Conservation (phyloP, 1,140 invertebrate species). For the Cydia pomonella region DNA sequence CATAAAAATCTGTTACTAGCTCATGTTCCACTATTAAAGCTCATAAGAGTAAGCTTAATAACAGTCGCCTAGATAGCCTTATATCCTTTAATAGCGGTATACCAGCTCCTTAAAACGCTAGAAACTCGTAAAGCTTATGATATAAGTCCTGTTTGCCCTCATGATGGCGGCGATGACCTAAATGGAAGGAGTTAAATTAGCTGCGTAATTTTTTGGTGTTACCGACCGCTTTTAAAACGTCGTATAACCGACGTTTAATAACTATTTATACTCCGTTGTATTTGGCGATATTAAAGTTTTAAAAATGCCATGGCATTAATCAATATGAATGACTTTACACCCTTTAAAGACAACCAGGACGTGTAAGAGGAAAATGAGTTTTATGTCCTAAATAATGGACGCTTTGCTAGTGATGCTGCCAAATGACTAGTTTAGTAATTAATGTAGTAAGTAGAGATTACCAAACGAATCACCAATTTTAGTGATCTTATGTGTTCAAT, state of each 20-base stretch:
- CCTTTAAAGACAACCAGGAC: too few relatives aligned
- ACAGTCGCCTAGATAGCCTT: not conserved
- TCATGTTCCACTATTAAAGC: not conserved
- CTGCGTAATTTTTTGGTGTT: slow-evolving; percentile 4
- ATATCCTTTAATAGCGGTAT: slow-evolving; percentile 13
- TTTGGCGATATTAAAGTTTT: not conserved
- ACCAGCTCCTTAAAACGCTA: not conserved
- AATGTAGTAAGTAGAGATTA: too few relatives aligned
- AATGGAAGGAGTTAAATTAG: slow-evolving; percentile 4
- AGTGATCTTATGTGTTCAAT: too few relatives aligned
- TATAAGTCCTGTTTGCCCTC: slow-evolving; percentile 10
- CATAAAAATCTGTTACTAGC: too few relatives aligned
- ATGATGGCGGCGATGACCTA: slow-evolving; percentile 18
- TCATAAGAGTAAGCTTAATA: not conserved
- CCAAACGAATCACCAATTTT: too few relatives aligned
- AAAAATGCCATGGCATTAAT: not conserved
- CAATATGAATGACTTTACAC: not conserved
- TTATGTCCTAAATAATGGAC: too few relatives aligned
- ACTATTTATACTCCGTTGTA: not conserved
- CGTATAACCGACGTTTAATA: not conserved
- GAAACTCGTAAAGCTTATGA: slow-evolving; percentile 5
- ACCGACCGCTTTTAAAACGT: not conserved
- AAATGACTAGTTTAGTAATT: too few relatives aligned
- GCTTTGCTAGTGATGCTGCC: too few relatives aligned
- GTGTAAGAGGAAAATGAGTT: too few relatives aligned